Evolutionary conservation across 1,140 invertebrate genomes (phyloP).

Genomic region (Rhynchophorus ferrugineus): DNA sequence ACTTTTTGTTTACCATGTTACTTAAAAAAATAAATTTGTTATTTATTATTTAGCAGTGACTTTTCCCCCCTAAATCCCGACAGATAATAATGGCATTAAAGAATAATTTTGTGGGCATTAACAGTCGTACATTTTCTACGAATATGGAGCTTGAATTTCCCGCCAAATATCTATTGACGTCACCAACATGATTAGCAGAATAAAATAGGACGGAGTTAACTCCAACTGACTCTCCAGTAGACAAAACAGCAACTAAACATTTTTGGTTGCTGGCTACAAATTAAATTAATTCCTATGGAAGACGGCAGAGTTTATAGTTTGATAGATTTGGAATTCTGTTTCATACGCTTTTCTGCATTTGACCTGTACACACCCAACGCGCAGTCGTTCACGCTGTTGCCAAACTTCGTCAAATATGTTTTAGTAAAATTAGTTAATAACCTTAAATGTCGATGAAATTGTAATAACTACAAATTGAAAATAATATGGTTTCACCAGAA

Average conservation of each 20-base stretch:
- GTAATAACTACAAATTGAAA: too few species aligned
- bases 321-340: conserved; percentile 29
- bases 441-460: too few species aligned
- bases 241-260: conserved; percentile 18
- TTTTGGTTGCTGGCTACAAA: conserved; percentile 14
- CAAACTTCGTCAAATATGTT: neutral
- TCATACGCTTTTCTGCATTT: conserved; percentile 35
- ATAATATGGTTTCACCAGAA: too few species aligned
- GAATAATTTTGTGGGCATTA: too few species aligned
- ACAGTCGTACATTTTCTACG: too few species aligned
- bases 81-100: too few species aligned
- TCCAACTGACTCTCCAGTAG: neutral
- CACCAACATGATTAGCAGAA: neutral
- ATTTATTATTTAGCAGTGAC: too few species aligned
- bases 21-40: too few species aligned
- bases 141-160: conserved; percentile 8
- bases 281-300: conserved; percentile 23
- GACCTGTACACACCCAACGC: conserved; percentile 27
- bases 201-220: neutral
- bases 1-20: too few species aligned
- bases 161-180: conserved; percentile 5
- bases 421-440: too few species aligned
- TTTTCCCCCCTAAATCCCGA: too few species aligned
- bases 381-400: conserved; percentile 25
- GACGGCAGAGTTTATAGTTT: conserved; percentile 26